Base-by-base conservation (phyloP, 2,797 vertebrate genomes). In the Megaceryle alcyon region DNA sequence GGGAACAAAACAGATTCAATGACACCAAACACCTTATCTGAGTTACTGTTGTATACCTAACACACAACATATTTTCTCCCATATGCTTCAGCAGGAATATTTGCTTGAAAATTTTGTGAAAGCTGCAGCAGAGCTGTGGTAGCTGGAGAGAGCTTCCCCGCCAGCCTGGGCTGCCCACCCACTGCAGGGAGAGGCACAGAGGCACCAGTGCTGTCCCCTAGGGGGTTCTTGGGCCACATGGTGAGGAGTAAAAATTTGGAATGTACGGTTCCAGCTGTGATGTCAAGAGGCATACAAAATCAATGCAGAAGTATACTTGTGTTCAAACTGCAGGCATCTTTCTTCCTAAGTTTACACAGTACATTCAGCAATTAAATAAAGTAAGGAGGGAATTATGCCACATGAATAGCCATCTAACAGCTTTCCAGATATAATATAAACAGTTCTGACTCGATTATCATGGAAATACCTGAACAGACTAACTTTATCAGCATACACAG, bases 301-400 rank as follows among this genome's bases (percentile, higher is more conserved):
- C 31, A 26, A 26, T 53, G 75, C 5, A 60, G 49, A 82, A 75
- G 15, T 85, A 12, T 29, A 81, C 33, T 64, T 82, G 25, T 5
- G 75, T 53, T 90, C 43, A 69, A 93, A 75, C 8, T 31, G 41
- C 29, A 76, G 25, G 10, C 12, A 33, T 41, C 56, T 65, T 85
- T 87, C 39, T 80, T 88, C 56, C 71, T 35, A 65, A 82, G 43
- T 68, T 51, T 68, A 83, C 25, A 13, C 18, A 70, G 25, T 46
- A 37, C 41, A 72, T 73, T 82, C 57, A 65, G 39, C 54, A 20
- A 82, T 56, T 85, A 87, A 87, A 81, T 68, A 64, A 95, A 94
- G 46, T 37, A 69, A n/a, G 69, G 59, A 51, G 25, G 51, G 43
- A 95, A 85, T 64, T 48, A 73, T 31, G 25, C 22, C 53, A 48